These are phyloP conservation scores for Hirudinaria manillensis DNA, from an alignment of 2,888 invertebrate species.

Conservation along the genomic window DNA sequence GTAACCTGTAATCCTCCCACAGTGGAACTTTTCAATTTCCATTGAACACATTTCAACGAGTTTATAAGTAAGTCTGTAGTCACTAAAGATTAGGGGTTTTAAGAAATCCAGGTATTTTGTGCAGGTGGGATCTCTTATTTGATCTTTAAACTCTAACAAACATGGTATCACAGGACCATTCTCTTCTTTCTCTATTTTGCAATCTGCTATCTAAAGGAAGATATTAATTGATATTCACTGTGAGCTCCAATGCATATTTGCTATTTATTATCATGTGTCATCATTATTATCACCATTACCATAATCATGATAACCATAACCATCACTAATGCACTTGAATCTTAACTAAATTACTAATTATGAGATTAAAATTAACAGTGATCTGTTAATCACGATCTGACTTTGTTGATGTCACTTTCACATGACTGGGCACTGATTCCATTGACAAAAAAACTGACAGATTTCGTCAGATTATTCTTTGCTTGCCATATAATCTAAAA, in stretches of 20 bases:
- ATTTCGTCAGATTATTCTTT: conserved; percentile 17
- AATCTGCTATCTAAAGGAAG: conserved; percentile 47
- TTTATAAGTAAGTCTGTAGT: conserved; percentile 74
- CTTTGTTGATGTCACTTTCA: not conserved
- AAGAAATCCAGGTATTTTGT: conserved; percentile 61
- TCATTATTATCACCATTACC: not conserved
- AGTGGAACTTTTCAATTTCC: conserved; percentile 68
- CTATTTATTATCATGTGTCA: not conserved
- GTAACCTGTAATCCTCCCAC: conserved; percentile 67
- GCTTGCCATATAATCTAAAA: conserved; percentile 15
- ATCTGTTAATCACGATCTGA: not conserved
- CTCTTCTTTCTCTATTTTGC: conserved; percentile 41
- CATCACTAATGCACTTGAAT: no score
- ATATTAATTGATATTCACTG: not conserved
- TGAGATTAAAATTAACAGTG: no score
- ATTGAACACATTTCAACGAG: conserved; percentile 73
- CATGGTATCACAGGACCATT: conserved; percentile 60
- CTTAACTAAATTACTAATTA: no score
- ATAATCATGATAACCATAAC: no score
- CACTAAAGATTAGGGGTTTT: conserved; percentile 70
- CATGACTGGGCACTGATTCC: conserved; percentile 11
- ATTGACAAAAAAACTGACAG: conserved; percentile 9
- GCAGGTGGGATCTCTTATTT: conserved; percentile 59
- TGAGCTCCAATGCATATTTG: not conserved
- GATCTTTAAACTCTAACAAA: conserved; percentile 63